Percentiles rank a stretch among this genome's conserved stretches.
Conservation (phyloP, 2,888 invertebrate genomes). For the Boloria euphrosyne region DNA sequence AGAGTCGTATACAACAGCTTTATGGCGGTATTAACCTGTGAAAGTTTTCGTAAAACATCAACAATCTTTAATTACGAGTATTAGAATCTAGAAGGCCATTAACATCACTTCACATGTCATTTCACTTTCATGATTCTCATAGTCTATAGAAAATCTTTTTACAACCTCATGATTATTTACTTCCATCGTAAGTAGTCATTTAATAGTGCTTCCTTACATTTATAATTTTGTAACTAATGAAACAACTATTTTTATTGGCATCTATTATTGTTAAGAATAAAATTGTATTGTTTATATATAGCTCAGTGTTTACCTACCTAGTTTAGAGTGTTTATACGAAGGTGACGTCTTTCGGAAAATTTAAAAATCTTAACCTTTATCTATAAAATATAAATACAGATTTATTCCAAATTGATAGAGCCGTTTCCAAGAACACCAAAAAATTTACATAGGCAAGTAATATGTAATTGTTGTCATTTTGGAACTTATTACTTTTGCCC, state of each 20-base stretch:
- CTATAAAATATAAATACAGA: too few relatives aligned
- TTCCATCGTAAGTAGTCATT: not conserved
- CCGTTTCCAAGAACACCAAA: too few relatives aligned
- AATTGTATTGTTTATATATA: too few relatives aligned
- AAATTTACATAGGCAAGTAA: too few relatives aligned
- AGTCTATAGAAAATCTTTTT: constrained; percentile 54
- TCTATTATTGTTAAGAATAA: too few relatives aligned
- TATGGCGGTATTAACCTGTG: constrained; percentile 26
- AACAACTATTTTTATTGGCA: not conserved
- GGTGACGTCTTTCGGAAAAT: too few relatives aligned
- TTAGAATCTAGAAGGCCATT: constrained; percentile 66
- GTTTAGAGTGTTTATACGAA: too few relatives aligned
- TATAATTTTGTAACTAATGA: not conserved
- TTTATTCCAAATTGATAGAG: too few relatives aligned
- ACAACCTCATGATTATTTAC: not conserved
- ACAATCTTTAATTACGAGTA: constrained; percentile 47
- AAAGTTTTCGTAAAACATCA: constrained; percentile 44
- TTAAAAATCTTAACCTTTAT: too few relatives aligned
- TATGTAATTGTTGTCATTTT: too few relatives aligned
- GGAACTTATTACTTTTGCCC: too few relatives aligned
- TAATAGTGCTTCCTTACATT: not conserved
- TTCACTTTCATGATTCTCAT: constrained; percentile 74
- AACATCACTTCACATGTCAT: constrained; percentile 68
- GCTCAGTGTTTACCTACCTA: too few relatives aligned
- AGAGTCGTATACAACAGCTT: not conserved